Evolutionary conservation across 1,140 invertebrate species (phyloP).

Genomic region (Pachypeltis micranthus): DNA sequence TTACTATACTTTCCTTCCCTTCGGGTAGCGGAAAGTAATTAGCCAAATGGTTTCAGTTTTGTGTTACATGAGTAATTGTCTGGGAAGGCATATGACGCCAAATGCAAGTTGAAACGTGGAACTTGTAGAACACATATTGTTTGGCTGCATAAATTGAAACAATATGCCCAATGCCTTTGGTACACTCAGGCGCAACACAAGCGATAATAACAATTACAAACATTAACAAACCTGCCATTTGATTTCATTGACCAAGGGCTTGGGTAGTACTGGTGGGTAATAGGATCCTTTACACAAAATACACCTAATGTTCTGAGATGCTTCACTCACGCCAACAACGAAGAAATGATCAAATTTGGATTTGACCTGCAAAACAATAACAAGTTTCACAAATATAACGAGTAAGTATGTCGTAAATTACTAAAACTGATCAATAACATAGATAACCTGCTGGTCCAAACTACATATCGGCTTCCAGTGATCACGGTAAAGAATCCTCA

Average conservation of each 20-base stretch:
- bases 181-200: too few relatives aligned
- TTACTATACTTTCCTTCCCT: too few relatives aligned
- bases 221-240: constrained; percentile 48
- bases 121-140: too few relatives aligned
- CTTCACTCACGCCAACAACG: constrained; percentile 64
- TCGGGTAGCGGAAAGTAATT: too few relatives aligned
- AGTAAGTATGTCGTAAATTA: not conserved
- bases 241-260: constrained; percentile 65
- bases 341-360: constrained; percentile 71
- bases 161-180: too few relatives aligned
- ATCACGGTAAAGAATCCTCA: constrained; percentile 48
- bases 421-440: constrained; percentile 15
- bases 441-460: constrained; percentile 49
- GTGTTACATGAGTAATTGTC: too few relatives aligned
- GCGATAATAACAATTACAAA: too few relatives aligned
- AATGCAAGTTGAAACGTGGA: too few relatives aligned
- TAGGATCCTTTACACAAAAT: constrained; percentile 76
- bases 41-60: too few relatives aligned
- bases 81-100: too few relatives aligned
- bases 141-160: too few relatives aligned
- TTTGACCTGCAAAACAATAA: constrained; percentile 41
- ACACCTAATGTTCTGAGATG: constrained; percentile 58
- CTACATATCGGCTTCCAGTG: constrained; percentile 71
- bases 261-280: constrained; percentile 75
- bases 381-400: not conserved